These are phyloP conservation scores for Molorchus minor DNA, from an alignment of 2,888 invertebrate genomes.

Conservation along the genomic window DNA sequence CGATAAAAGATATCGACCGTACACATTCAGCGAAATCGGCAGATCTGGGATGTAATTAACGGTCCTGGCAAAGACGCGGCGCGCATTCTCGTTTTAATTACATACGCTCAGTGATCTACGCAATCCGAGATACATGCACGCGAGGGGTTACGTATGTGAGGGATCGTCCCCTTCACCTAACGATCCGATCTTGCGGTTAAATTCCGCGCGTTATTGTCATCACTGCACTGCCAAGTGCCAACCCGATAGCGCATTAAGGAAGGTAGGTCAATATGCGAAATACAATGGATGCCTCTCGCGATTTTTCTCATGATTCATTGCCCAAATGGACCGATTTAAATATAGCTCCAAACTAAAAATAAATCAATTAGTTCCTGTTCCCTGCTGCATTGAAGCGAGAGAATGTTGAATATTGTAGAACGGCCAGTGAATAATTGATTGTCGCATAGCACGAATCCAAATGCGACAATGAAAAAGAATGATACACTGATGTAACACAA, in stretches of 20 bases:
- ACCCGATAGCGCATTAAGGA: conserved; percentile 20
- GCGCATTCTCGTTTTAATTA: conserved; percentile 6
- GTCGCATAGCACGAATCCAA: too few relatives aligned
- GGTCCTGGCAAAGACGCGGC: not conserved
- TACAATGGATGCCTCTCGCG: conserved; percentile 22
- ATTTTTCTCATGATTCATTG: conserved; percentile 7
- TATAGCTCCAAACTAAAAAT: too few relatives aligned
- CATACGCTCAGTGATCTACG: conserved; percentile 4
- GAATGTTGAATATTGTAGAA: too few relatives aligned
- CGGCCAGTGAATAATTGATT: too few relatives aligned
- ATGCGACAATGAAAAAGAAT: too few relatives aligned
- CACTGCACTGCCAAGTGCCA: conserved; percentile 29
- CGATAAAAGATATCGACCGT: too few relatives aligned
- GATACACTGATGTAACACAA: too few relatives aligned
- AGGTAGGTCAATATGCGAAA: conserved; percentile 23
- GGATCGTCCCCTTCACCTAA: conserved; percentile 1
- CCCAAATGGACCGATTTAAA: conserved; percentile 12
- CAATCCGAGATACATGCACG: conserved; percentile 3
- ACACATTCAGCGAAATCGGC: too few relatives aligned
- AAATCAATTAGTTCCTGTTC: too few relatives aligned
- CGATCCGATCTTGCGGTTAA: conserved; percentile 29
- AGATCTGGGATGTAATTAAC: not conserved
- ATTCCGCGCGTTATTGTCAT: conserved; percentile 32
- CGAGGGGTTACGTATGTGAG: conserved; percentile 21
- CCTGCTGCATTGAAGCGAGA: too few relatives aligned